Evolutionary conservation across 1,140 invertebrate genomes (phyloP), one percentile per base, ranked within the genome.

Genomic region (Zophobas morio): DNA sequence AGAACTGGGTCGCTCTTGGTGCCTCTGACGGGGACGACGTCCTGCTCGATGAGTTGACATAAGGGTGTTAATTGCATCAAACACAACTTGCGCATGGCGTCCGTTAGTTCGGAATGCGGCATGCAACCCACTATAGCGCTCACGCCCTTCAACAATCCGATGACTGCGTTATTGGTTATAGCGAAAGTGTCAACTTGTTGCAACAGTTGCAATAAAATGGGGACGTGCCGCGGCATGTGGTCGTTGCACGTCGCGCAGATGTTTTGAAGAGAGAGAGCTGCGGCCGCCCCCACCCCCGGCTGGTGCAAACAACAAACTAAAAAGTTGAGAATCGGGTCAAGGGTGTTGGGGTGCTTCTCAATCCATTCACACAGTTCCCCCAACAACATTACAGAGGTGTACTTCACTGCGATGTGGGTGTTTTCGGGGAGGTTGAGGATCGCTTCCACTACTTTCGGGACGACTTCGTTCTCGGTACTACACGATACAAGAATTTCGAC

Each of bases 331-430:
- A 95, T 91, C 5, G 94, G 92, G 85, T 96, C 93, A 82, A 98
- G 86, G 36, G 92, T 92, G 75, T 93, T 90, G 0, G 94, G 90
- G 88, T 99, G 96, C 85, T 91, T 91, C 83, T 98, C 94, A 49
- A 99, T 94, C 98, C 98, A 99, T 84, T 99, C 96, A 82, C 95
- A 94, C 32, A 99, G 88, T 87, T 98, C 96, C 2, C 97, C 97
- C 39, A 99, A 87, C 8, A 99, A 88, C 76, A 96, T 89, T 60
- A 98, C 92, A 80, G 95, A 96, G 0, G 98, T 98, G 83, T 95
- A 93, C 57, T 94, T 89, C 0, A 99, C 95, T 5, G 96, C 96
- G 57, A 96, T 89, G 84, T 99, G 97, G 0, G 94, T 94, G 70
- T 92, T 92, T 77, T 93, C 90, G 0, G 96, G 95, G 85, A 98